Evolutionary conservation across 2,888 invertebrate species (phyloP).

Genomic region (Lasioglossum villosulum): DNA sequence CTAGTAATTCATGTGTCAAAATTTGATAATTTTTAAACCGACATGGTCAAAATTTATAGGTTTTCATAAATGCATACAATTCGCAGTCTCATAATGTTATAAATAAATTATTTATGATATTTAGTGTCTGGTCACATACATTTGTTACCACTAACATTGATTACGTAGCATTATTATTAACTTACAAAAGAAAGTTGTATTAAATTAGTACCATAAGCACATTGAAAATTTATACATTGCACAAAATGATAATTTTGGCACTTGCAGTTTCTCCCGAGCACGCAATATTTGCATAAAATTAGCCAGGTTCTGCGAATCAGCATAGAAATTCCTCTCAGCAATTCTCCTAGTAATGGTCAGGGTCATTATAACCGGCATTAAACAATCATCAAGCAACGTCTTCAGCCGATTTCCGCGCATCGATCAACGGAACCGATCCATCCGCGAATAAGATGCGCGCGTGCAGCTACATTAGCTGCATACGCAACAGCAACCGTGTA

Average conservation of each 20-base stretch:
- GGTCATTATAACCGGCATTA: neutral
- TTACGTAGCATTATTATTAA: too few relatives aligned
- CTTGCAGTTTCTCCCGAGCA: neutral
- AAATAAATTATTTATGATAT: too few relatives aligned
- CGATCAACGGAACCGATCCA: neutral
- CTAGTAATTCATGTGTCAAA: too few relatives aligned
- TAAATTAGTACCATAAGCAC: neutral
- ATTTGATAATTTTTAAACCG: too few relatives aligned
- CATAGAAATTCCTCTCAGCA: neutral
- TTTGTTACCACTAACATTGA: too few relatives aligned
- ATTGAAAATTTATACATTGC: neutral
- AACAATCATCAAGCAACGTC: neutral
- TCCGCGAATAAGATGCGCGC: neutral
- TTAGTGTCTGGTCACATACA: too few relatives aligned
- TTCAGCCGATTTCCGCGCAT: neutral
- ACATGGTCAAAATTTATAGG: too few relatives aligned
- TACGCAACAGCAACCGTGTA: conserved; percentile 33
- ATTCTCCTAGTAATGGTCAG: neutral
- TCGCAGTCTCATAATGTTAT: too few relatives aligned
- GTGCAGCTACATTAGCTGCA: conserved; percentile 23
- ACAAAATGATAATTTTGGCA: neutral
- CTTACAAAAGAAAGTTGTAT: too few relatives aligned
- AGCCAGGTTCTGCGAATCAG: neutral
- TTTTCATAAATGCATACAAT: too few relatives aligned
- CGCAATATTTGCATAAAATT: conserved; percentile 33